Conservation (phyloP, 1,140 invertebrate species). For the Calephelis virginiensis region DNA sequence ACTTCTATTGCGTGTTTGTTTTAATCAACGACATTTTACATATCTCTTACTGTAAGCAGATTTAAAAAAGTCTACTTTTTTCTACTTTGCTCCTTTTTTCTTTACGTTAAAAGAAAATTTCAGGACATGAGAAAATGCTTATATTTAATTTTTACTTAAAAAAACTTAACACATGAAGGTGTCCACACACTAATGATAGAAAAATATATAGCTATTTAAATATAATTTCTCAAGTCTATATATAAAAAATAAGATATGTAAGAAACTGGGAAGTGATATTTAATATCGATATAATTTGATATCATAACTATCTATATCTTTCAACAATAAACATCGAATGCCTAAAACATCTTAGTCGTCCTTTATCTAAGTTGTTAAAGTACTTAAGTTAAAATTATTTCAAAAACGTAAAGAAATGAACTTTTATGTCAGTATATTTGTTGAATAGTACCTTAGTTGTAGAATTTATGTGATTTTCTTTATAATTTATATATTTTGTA, state of each 20-base stretch:
- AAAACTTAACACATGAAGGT: no score
- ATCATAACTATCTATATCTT: no score
- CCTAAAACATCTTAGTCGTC: no score
- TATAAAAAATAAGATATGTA: no score
- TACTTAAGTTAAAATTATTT: not conserved
- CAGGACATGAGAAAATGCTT: not conserved
- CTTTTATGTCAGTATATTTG: not conserved
- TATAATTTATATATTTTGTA: constrained; percentile 29
- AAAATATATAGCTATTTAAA: no score
- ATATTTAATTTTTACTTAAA: no score
- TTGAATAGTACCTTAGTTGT: constrained; percentile 18
- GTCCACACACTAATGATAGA: no score
- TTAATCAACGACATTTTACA: not conserved
- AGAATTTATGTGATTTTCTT: constrained; percentile 35
- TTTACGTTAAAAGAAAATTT: not conserved
- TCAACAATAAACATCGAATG: no score
- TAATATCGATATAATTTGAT: no score
- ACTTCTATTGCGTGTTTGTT: no score
- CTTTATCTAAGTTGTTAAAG: not conserved
- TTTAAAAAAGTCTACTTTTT: not conserved
- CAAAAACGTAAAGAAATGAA: not conserved
- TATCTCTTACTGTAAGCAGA: not conserved
- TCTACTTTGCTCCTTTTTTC: not conserved
- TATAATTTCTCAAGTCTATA: no score
- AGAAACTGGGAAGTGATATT: no score